phyloP scores from a whole-genome alignment of 2,797 vertebrate genomes.

The Neosalanx taihuensis region DNA sequence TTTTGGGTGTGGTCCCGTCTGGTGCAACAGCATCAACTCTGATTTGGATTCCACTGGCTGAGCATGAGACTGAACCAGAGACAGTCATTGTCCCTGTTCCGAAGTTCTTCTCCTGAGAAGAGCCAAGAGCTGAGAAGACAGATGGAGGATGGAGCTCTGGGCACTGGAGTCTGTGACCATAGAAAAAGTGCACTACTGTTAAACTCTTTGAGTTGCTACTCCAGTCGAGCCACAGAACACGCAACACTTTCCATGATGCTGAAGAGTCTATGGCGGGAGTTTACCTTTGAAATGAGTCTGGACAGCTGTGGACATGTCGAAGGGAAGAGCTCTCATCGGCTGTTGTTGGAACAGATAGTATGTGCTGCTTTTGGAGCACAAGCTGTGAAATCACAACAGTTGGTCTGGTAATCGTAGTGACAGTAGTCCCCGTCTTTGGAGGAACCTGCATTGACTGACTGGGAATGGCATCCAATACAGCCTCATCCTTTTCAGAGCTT shows the following conservation, averaged over 20 bases:
- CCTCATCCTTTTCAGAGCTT: slow-evolving; percentile 33
- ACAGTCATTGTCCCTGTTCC: background rate
- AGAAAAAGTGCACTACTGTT: background rate
- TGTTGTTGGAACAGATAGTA: slow-evolving; percentile 20
- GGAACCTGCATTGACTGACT: background rate
- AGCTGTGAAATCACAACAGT: background rate
- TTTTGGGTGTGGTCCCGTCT: slow-evolving; percentile 8
- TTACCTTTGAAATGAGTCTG: slow-evolving; percentile 65
- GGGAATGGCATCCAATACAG: background rate
- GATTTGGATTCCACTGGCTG: slow-evolving; percentile 44
- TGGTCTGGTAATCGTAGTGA: slow-evolving; percentile 3
- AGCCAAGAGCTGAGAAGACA: background rate
- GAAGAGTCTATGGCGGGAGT: background rate
- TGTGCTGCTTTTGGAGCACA: slow-evolving; percentile 12
- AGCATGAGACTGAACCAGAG: background rate
- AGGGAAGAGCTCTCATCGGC: slow-evolving; percentile 41
- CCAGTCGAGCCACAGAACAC: background rate
- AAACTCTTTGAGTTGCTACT: background rate
- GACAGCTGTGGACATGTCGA: slow-evolving; percentile 69
- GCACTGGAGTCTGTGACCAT: slow-evolving; percentile 18
- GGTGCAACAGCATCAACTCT: slow-evolving; percentile 29
- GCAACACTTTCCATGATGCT: background rate
- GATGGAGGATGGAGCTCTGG: background rate
- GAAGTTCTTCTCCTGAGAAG: slow-evolving; percentile 17
- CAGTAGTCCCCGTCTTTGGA: slow-evolving; percentile 52